Conservation (phyloP, 2,113 vertebrate species). For the Vulpes lagopus region DNA sequence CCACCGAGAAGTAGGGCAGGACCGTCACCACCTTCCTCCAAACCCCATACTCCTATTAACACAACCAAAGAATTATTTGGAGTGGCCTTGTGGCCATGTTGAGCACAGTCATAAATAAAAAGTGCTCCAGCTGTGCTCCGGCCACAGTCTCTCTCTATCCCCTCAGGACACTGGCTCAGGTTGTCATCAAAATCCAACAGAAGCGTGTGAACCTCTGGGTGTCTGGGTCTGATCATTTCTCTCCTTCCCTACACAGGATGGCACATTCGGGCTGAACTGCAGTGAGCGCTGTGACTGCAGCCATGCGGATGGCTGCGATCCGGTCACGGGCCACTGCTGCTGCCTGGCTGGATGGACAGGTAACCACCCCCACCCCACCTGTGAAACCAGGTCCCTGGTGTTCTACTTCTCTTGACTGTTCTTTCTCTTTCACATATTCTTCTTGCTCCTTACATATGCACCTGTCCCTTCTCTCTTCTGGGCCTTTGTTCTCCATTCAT, state of each 20-base stretch:
- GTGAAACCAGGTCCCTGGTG: neutral
- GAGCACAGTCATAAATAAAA: neutral
- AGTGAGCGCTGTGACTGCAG: conserved; percentile 95
- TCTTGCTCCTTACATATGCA: neutral
- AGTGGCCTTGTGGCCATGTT: neutral
- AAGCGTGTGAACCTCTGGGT: neutral
- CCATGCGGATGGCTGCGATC: conserved; percentile 95
- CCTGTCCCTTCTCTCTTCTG: neutral
- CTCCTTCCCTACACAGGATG: conserved; percentile 90
- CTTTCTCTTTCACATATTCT: neutral
- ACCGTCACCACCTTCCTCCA: neutral
- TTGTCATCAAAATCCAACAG: neutral
- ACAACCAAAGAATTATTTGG: neutral
- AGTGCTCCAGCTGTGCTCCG: neutral
- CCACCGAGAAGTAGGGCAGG: neutral
- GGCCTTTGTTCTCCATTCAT: neutral
- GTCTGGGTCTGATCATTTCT: neutral
- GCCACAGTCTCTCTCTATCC: neutral
- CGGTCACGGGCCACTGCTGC: conserved; percentile 95
- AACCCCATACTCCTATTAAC: neutral
- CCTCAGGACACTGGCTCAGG: neutral
- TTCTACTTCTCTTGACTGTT: neutral
- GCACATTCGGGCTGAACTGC: conserved; percentile 96
- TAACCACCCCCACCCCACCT: conserved; percentile 77
- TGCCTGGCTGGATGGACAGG: conserved; percentile 98